These are phyloP conservation scores for Pipistrellus pipistrellus DNA, from an alignment of 2,797 vertebrate species.

Conservation along the genomic window DNA sequence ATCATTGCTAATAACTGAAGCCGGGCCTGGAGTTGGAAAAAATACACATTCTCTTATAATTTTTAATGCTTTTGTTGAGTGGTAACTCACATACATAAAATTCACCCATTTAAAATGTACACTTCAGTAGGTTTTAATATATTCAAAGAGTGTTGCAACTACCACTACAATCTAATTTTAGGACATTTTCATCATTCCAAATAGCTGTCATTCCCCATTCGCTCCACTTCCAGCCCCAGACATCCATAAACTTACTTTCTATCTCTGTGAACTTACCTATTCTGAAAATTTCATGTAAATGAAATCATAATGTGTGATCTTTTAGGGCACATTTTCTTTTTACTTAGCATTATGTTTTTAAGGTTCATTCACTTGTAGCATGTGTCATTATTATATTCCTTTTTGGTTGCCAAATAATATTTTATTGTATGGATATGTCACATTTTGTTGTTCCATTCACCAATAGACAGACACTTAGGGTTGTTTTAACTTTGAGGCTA, in stretches of 20 bases:
- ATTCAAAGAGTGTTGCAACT: neutral
- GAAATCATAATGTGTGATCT: neutral
- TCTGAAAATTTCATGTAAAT: neutral
- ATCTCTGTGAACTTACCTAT: neutral
- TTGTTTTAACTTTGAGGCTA: neutral
- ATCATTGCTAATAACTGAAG: slow-evolving; percentile 98
- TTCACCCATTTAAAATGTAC: neutral
- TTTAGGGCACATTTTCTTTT: neutral
- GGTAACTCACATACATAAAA: slow-evolving; percentile 17
- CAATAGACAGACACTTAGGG: neutral
- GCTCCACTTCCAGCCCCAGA: neutral
- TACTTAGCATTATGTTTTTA: neutral
- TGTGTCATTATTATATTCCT: neutral
- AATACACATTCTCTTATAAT: slow-evolving; percentile 81
- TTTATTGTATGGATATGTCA: neutral
- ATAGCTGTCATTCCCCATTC: neutral
- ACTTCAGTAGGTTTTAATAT: neutral
- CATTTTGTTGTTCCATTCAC: neutral
- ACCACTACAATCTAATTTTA: neutral
- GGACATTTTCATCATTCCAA: neutral
- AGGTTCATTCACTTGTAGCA: neutral
- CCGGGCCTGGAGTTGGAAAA: slow-evolving; percentile 92
- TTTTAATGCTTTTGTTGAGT: neutral
- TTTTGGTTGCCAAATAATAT: neutral
- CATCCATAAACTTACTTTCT: neutral